Percentiles rank a stretch among this genome's conserved stretches.
phyloP scores from a whole-genome alignment of 2,888 invertebrate species.

The Tuberolachnus salignus region DNA sequence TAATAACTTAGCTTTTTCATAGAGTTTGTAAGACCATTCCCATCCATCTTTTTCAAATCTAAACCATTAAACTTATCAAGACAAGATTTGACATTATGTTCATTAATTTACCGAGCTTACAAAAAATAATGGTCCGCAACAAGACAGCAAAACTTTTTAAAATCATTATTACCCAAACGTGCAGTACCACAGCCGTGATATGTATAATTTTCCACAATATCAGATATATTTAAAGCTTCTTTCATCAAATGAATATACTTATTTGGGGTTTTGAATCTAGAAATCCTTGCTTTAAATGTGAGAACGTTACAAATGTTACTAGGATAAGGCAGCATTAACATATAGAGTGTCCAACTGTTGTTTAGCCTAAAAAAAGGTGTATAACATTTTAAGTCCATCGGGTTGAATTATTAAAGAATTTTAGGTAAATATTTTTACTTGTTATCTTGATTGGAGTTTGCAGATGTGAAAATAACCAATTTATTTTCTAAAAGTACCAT shows the following conservation, averaged over 20 bases:
- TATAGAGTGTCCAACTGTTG: constrained; percentile 73
- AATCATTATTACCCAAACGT: constrained; percentile 23
- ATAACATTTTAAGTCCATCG: not conserved
- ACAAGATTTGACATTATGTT: not conserved
- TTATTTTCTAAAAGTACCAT: constrained; percentile 65
- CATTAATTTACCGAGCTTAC: constrained; percentile 16
- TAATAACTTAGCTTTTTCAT: constrained; percentile 38
- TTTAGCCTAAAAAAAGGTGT: constrained; percentile 26
- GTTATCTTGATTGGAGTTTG: constrained; percentile 53
- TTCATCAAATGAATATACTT: constrained; percentile 75
- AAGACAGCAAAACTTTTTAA: constrained; percentile 66
- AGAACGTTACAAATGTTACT: constrained; percentile 74
- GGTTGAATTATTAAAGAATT: constrained; percentile 1
- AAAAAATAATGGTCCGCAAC: constrained; percentile 66
- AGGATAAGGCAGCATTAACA: constrained; percentile 70
- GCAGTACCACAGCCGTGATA: constrained; percentile 43
- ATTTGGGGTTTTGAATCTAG: constrained; percentile 70
- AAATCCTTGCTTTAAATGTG: constrained; percentile 71
- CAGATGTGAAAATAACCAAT: constrained; percentile 67
- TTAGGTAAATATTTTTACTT: constrained; percentile 47
- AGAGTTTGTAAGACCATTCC: constrained; percentile 44
- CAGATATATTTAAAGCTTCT: constrained; percentile 70
- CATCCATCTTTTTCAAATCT: constrained; percentile 43
- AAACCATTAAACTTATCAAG: not conserved
- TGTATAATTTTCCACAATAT: constrained; percentile 66